Base-by-base conservation (phyloP, 2,888 invertebrate species). In the Emesis russula region DNA sequence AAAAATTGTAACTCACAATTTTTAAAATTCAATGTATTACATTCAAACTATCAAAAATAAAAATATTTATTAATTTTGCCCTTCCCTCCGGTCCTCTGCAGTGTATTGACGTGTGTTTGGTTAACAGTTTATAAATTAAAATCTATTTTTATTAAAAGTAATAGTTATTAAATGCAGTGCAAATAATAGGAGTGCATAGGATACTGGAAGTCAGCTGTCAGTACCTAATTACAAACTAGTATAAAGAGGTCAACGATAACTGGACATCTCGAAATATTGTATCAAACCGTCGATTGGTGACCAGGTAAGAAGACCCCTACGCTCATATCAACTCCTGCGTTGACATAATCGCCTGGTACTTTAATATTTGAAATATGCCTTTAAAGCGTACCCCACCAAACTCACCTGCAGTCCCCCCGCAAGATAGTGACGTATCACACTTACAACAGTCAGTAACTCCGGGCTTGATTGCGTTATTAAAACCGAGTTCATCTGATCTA, bases 261-360 rank as follows among this genome's bases (percentile, higher is more conserved):
- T 66, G 66, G 66, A 66, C 66, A 0, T 2, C 0, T 25, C 25
- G 13, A 13, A 6, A 11, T 66, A 31, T 66, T 66, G 66, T 31
- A 66, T 31, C 11, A 66, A 66, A 31, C 3, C 25, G 9, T 66
- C 66, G 66, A 66, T 66, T 31, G 31, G 66, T 25, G 66, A 2
- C 66, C 66, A 66, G 31, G 25, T 66, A 11, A 25, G 66, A 18
- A 66, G 66, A 31, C 66, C 66, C 66, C 66, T 31, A 31, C 66
- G 66, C 66, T 66, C 31, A 31, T 66, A 66, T 31, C 66, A 66
- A 13, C 7, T 66, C 31, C 66, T 13, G 31, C 11, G 31, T 11
- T 25, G 25, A 7, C 7, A 66, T 31, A 66, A 25, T 11, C 31
- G 66, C 66, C 66, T 66, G 31, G 66, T 31, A 66, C 66, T 66